Evolutionary conservation across 1,140 invertebrate genomes (phyloP), one percentile per base, ranked within the genome.

Genomic region (Cydia fagiglandana): DNA sequence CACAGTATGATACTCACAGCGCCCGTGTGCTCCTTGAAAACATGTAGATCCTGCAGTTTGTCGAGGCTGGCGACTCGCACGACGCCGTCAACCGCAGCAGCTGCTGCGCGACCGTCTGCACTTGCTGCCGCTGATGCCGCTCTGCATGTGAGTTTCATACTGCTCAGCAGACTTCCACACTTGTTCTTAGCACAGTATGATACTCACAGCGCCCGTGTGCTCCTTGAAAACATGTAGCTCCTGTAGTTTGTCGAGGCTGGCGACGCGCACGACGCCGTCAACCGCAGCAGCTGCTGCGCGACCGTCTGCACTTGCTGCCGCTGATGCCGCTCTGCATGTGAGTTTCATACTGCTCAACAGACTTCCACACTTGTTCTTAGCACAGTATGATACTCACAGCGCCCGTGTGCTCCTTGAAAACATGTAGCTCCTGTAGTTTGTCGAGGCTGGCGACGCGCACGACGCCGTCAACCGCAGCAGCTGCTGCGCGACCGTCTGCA

Each of bases 391-490:
- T 64, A 53, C n/a, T n/a, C n/a, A n/a, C 87, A 53, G 77, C 79
- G 78, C 83, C 85, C 7, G 53, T 93, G 88, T 99, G 98, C 83
- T 99, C 98, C 64, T 94, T 95, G 84, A 99, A 99, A 2, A 97
- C 98, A 86, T 99, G 96, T 76, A 98, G 91, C 88, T 97, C 97
- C 81, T 96, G 96, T 82, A 96, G 94, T n/a, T 95, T 95, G 0
- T 94, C 94, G 28, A 97, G 92, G 83, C 97, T 95, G 96, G 97
- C 98, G 10, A 99, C 94, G 91, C 98, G 97, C 0, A 99, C 98
- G 13, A 96, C 97, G 81, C 97, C 97, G 93, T 99, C 98, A n/a
- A n/a, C n/a, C n/a, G n/a, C n/a, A 50, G 0, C 45, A 7, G 45
- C 45, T 12, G 45, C 45, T 93, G 99, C 97, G 86, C 97, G 95